Percentiles rank a stretch among this genome's conserved stretches.
Evolutionary conservation across 2,797 vertebrate genomes (phyloP).

Genomic region (Podargus strigoides): DNA sequence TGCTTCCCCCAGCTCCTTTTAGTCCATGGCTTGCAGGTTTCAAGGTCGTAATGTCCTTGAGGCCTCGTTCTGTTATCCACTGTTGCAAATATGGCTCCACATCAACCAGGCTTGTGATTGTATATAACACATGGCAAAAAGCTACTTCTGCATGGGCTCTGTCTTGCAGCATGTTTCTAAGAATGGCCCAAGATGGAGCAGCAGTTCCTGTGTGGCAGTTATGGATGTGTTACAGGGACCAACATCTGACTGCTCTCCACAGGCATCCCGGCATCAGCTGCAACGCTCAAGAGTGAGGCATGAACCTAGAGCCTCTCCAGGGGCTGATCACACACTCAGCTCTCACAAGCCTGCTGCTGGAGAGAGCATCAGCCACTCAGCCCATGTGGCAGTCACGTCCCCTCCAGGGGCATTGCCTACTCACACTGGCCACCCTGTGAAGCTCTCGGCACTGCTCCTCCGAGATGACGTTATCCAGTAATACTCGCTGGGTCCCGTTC

Average conservation of each 20-base stretch:
- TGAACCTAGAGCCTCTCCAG: background rate
- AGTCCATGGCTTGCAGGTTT: too few species aligned
- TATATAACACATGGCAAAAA: background rate
- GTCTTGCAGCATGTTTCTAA: background rate
- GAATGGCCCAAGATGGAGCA: background rate
- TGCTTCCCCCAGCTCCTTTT: too few species aligned
- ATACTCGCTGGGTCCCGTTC: conserved; percentile 90
- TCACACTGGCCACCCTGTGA: conserved; percentile 85
- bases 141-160: background rate
- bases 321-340: background rate
- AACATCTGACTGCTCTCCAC: background rate
- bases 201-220: background rate
- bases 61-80: too few species aligned
- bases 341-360: background rate
- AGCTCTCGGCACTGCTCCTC: conserved; percentile 89
- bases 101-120: too few species aligned
- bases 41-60: too few species aligned
- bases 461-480: conserved; percentile 89
- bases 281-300: background rate
- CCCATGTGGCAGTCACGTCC: background rate
- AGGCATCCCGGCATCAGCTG: background rate
- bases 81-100: too few species aligned
- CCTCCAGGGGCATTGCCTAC: background rate
- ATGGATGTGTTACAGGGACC: background rate
- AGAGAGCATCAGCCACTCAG: background rate